Base-by-base conservation (phyloP, 2,797 vertebrate species). In the Thripadectes ignobilis region DNA sequence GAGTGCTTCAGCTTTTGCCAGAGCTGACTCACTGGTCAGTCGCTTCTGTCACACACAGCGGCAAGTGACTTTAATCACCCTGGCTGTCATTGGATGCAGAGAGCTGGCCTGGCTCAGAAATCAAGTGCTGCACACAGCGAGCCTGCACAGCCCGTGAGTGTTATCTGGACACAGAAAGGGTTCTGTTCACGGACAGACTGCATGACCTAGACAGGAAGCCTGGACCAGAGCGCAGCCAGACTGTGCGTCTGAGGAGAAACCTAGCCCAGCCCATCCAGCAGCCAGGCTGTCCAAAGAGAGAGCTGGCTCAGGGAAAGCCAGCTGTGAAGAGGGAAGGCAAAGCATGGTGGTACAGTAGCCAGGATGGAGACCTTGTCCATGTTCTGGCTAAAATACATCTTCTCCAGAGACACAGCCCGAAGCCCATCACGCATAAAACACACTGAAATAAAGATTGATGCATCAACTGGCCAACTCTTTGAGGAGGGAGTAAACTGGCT, bases 21-120 rank as follows among this genome's bases (percentile, higher is more conserved):
- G 77, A 93, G 87, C 84, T 89, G 80, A 91, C 91, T 93, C 94
- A 86, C 91, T 91, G 77, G 66, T 95, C 92, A 90, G 68, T 67
- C 13, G 1, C 83, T 83, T 43, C 87, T 74, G 73, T 71, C 72
- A 93, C 61, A 86, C 2, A 10, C 46, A 38, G 74, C 23, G 7
- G 82, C 90, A 63, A 95, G 73, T 36, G 65, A 36, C 82, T 90
- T 94, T 68, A 62, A 96, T 97, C 93, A 81, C 78, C 55, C 54
- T 63, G 76, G 62, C 87, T 94, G 88, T 69, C 80, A 74, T 26
- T 63, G 92, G 55, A 32, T 24, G 57, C 0, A 3, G 59, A 89
- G 67, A 88, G 65, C 48, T 17, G 26, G 88, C 75, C 76, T 69
- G 62, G 76, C 82, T 91, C 76, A 29, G 63, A 83, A 79, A 91